phyloP scores from a whole-genome alignment of 2,888 invertebrate species.

The Sinodicranocentrus sp. region DNA sequence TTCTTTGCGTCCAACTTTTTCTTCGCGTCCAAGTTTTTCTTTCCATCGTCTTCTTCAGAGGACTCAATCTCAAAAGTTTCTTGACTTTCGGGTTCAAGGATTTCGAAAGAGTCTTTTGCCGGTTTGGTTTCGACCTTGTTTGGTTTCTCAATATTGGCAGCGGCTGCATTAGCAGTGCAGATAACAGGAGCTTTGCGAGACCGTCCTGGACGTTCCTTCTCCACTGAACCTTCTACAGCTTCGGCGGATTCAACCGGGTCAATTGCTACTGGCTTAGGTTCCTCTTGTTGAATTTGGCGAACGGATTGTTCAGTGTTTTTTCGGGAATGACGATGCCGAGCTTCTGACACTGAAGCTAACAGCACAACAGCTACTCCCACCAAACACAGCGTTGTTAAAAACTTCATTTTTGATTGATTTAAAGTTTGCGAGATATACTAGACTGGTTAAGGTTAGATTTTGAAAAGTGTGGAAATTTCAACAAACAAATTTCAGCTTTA shows the following conservation, averaged over 20 bases:
- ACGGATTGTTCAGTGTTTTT: not conserved
- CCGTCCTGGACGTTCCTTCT: slow-evolving; percentile 39
- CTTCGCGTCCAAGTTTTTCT: not conserved
- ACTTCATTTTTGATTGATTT: no score
- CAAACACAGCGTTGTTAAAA: slow-evolving; percentile 14
- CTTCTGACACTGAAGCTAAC: slow-evolving; percentile 23
- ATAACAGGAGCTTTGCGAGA: slow-evolving; percentile 37
- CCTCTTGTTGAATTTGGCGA: slow-evolving; percentile 18
- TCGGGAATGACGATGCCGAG: slow-evolving; percentile 36
- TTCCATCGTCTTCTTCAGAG: not conserved
- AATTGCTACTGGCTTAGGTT: slow-evolving; percentile 17
- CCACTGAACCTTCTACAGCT: not conserved
- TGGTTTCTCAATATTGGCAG: slow-evolving; percentile 22
- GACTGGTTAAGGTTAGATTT: no score
- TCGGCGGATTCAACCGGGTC: slow-evolving; percentile 31
- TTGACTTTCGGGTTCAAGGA: slow-evolving; percentile 9
- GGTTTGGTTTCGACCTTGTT: slow-evolving; percentile 34
- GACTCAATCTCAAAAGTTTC: slow-evolving; percentile 19
- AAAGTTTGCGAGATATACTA: no score
- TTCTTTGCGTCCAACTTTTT: slow-evolving; percentile 7
- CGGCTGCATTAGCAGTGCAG: slow-evolving; percentile 38
- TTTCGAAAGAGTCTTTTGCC: slow-evolving; percentile 5
- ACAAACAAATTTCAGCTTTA: no score
- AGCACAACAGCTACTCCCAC: slow-evolving; percentile 10
- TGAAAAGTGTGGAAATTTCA: no score